Evolutionary conservation across 1,140 invertebrate genomes (phyloP), one percentile per base, ranked within the genome.

Genomic region (Carcinoscorpius rotundicauda): DNA sequence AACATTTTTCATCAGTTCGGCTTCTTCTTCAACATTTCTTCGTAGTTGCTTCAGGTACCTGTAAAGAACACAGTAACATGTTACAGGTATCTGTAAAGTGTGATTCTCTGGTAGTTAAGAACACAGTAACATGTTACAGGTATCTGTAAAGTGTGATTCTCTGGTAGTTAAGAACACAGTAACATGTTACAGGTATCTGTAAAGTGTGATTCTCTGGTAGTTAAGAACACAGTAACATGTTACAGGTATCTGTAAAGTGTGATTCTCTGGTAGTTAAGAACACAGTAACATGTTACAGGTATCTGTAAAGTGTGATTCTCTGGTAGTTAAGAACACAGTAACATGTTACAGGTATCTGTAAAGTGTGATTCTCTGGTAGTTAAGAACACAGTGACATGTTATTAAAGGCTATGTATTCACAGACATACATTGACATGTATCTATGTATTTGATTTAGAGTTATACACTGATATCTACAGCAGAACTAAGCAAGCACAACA

Each of bases 1-100:
- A 4, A 91, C 87, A 76, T 93, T 84, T 65, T 84, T 84, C 93
- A 95, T 96, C 6, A 96, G 78, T 66, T 89, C 82, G 57, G 81
- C 82, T 77, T 97, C 92, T 64, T 87, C 86, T 61, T 94, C 89
- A 11, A 89, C 81, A 77, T 92, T 93, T 59, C 80, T 81, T 62
- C 86, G 80, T 3, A 91, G 63, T 72, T 92, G 87, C 71, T 89
- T 93, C 73, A 97, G 76, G 71, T 78, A 83, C 55, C 83, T 85
- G 68, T 9, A 73, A 68, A 58, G 60, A 11, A 58, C 52, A 60
- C 9, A 64, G 29, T 63, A 58, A 55, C 51, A 58, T 52, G 49
- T 5, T 10, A 60, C 50, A 65, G 51, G 61, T 9, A 63, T 52
- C 9, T n/a, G 5, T n/a, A 50, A 56, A 29, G 6, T 64, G 3